Evolutionary conservation across 2,797 vertebrate genomes (phyloP).

Genomic region (Ceryle rudis): DNA sequence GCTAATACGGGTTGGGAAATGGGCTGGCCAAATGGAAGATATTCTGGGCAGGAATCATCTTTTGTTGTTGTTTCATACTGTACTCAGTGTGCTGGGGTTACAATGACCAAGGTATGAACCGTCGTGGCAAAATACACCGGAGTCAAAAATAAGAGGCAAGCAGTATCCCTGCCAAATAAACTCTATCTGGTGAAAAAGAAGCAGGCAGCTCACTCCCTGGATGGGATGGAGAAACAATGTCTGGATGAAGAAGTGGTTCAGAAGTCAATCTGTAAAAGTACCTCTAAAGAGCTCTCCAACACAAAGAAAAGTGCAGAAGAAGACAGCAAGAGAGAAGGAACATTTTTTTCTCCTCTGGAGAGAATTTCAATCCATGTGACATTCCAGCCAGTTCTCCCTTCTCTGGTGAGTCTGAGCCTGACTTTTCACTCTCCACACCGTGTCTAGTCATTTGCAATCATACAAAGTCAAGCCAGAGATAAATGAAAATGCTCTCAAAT

Average conservation of each 20-base stretch:
- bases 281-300: not conserved
- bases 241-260: not conserved
- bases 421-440: not conserved
- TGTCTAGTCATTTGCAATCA: not conserved
- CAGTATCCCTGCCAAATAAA: not conserved
- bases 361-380: not conserved
- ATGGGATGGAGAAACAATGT: not conserved
- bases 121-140: not conserved
- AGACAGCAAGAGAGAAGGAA: not conserved
- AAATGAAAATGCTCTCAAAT: constrained; percentile 12
- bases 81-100: accelerated
- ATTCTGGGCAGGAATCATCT: not conserved
- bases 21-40: not conserved
- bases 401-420: not conserved
- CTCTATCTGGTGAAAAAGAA: not conserved
- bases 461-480: not conserved
- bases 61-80: not conserved
- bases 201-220: not conserved
- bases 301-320: not conserved
- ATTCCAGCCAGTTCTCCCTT: not conserved
- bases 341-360: not conserved
- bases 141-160: not conserved
- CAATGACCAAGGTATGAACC: accelerated
- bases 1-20: not conserved
- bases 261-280: not conserved